Conservation (phyloP, 2,797 vertebrate species). For the Manis pentadactyla region DNA sequence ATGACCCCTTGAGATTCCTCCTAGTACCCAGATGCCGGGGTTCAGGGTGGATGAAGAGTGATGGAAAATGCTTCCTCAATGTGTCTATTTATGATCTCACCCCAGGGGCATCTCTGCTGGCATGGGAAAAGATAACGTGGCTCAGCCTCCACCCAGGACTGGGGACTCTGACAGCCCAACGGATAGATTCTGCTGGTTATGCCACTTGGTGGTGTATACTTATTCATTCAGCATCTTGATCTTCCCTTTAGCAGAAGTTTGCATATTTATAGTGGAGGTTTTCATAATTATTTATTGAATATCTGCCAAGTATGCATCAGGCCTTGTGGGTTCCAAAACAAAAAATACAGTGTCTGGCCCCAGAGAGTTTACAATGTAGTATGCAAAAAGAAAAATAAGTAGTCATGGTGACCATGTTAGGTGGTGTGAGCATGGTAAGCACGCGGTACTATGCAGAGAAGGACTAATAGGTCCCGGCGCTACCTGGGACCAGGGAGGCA, state of each 20-base stretch:
- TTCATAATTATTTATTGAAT: conserved; percentile 41
- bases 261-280: not conserved
- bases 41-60: not conserved
- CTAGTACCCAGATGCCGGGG: not conserved
- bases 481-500: rapidly evolving
- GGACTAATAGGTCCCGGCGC: not conserved
- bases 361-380: not conserved
- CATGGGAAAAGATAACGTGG: rapidly evolving
- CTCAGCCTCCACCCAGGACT: not conserved
- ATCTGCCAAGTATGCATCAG: not conserved
- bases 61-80: not conserved
- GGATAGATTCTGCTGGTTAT: not conserved
- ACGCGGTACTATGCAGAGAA: not conserved
- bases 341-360: not conserved
- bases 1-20: not conserved
- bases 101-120: not conserved
- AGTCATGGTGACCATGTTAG: not conserved
- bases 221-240: not conserved
- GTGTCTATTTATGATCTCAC: not conserved
- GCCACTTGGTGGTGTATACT: not conserved
- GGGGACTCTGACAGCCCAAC: not conserved
- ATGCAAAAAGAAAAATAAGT: not conserved
- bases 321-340: not conserved
- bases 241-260: too few species aligned
- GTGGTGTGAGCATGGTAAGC: not conserved